These are phyloP conservation scores for Nerophis lumbriciformis DNA, from an alignment of 2,113 vertebrate species.

Conservation along the genomic window DNA sequence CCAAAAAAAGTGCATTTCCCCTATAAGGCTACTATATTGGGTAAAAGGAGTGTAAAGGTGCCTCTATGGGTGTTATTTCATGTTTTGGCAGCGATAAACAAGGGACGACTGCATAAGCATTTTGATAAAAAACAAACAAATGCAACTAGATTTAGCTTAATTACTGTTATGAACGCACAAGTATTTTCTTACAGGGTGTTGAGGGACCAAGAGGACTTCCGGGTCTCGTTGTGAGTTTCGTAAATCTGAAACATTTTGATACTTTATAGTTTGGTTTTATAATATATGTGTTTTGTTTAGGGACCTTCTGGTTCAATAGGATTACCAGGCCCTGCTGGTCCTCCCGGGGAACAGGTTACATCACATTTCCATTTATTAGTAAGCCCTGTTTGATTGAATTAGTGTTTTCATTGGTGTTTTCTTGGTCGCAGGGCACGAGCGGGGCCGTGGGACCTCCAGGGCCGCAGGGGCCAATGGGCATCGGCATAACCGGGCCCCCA, in stretches of 20 bases:
- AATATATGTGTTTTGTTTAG: slow-evolving; percentile 55
- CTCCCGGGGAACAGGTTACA: slow-evolving; percentile 78
- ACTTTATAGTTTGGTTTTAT: slow-evolving; percentile 9
- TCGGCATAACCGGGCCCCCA: slow-evolving; percentile 68
- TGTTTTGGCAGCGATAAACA: too few relatives aligned
- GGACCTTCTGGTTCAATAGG: slow-evolving; percentile 76
- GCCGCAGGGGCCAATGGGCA: slow-evolving; percentile 72
- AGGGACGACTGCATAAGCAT: too few relatives aligned
- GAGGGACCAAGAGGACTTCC: slow-evolving; percentile 63
- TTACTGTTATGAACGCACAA: slow-evolving; percentile 5
- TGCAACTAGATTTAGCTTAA: too few relatives aligned
- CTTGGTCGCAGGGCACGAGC: slow-evolving; percentile 52
- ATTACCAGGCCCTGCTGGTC: slow-evolving; percentile 71
- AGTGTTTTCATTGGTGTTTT: not conserved
- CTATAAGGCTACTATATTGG: too few relatives aligned
- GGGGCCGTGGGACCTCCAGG: slow-evolving; percentile 77
- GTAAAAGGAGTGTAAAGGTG: too few relatives aligned
- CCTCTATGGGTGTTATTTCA: too few relatives aligned
- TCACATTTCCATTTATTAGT: slow-evolving; percentile 4
- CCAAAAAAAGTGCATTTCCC: too few relatives aligned
- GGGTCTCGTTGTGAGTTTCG: slow-evolving; percentile 61
- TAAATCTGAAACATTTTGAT: slow-evolving; percentile 2
- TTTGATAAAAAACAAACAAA: too few relatives aligned
- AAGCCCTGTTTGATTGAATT: not conserved
- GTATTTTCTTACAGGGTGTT: slow-evolving; percentile 49